Percentiles rank a stretch among this genome's conserved stretches.
Evolutionary conservation across 2,888 invertebrate species (phyloP).

Genomic region (Andrena hattorfiana): DNA sequence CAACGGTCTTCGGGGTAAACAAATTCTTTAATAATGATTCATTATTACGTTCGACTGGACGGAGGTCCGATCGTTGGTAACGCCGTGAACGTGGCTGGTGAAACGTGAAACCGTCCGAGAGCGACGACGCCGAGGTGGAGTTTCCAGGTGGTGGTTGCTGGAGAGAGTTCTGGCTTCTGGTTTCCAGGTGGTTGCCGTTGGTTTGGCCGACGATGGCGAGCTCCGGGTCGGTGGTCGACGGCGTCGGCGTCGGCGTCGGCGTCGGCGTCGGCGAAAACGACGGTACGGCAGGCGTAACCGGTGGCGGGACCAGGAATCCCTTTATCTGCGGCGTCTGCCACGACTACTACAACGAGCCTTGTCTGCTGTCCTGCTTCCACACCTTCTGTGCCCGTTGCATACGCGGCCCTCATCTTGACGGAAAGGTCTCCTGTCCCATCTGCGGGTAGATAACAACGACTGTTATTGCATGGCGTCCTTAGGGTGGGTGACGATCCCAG

Average conservation of each 20-base stretch:
- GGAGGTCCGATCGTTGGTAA: neutral
- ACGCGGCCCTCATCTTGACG: conserved; percentile 87
- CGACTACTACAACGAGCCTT: conserved; percentile 89
- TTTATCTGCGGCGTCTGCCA: conserved; percentile 89
- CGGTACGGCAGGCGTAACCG: conserved; percentile 73
- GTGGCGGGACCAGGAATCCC: conserved; percentile 86
- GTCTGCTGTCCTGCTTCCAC: conserved; percentile 89
- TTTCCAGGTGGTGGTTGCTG: conserved; percentile 24
- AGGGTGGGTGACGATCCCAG: conserved; percentile 53
- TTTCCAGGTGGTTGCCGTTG: conserved; percentile 58
- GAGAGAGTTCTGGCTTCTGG: conserved; percentile 32
- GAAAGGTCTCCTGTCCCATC: conserved; percentile 88
- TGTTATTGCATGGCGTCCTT: conserved; percentile 58
- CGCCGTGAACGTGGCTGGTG: neutral
- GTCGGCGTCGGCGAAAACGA: conserved; percentile 76
- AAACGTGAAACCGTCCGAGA: conserved; percentile 3
- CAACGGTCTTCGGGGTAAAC: conserved; percentile 72
- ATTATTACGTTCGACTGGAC: neutral
- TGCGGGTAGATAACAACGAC: conserved; percentile 86
- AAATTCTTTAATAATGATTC: conserved; percentile 16
- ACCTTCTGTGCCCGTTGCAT: conserved; percentile 90
- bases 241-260: conserved; percentile 26
- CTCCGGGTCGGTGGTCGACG: conserved; percentile 76
- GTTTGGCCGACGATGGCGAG: conserved; percentile 77
- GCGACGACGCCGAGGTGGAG: neutral